Evolutionary conservation across 2,797 vertebrate genomes (phyloP), one percentile per base, ranked within the genome.

Genomic region (Pelodytes ibericus): DNA sequence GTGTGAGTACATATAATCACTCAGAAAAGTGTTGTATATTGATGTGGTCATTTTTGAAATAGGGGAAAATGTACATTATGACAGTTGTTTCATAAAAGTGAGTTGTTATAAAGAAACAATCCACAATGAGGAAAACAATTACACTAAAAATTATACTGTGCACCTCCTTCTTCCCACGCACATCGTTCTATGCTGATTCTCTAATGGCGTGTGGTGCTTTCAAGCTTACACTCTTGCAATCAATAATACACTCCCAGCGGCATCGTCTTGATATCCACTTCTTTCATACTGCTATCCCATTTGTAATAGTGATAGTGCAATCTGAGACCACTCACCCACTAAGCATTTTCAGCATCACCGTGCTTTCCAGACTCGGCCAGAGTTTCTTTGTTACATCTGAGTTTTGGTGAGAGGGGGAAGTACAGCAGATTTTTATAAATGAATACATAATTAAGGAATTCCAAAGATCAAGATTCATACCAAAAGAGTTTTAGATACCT

Each of bases 171-270:
- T 68, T 61, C 68, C 68, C 68, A 72, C 10, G 26, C 56, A 39
- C 61, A 39, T 72, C 11, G 20, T 26, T 62, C 6, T 26, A 53
- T 29, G 47, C 30, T 41, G 76, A 29, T 39, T 68, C 25, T 20
- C 11, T 61, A 72, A 79, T 68, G 56, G 29, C 24, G 57, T 22
- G 53, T 58, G 73, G 41, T 30, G 63, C 70, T 72, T 47, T 78
- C 16, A 61, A 53, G 72, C 65, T 26, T 16, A 56, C 66, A 53
- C 70, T 66, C n/a, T 47, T 51, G 27, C 62, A 66, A 79, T 79
- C 70, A 60, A 79, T 79, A 78, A 61, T 1, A 44, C 66, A 75
- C 70, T 31, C 31, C 63, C 65, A 25, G 66, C 53, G 44, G 41
- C 41, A 68, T 31, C 31, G 56, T 68, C 62, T 29, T 53, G 76